Evolutionary conservation across 2,888 invertebrate species (phyloP), one percentile per base, ranked within the genome.

Genomic region (Palloptera scutellata): DNA sequence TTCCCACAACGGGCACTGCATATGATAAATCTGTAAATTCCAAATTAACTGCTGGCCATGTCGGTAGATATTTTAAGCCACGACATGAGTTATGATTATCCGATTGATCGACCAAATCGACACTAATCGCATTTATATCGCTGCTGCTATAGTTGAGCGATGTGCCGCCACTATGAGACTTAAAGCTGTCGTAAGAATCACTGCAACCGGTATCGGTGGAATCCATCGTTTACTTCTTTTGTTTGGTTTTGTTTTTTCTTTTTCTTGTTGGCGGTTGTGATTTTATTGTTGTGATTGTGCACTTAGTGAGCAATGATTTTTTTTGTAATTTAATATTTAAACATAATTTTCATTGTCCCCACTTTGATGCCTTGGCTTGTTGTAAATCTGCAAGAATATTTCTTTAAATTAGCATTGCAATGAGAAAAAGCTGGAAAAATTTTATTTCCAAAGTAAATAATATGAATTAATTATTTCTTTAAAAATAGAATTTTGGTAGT

Each of bases 21-120:
- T 92, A 96, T 0, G 90, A 90, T 54, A 97, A 86, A 81, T 95
- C 94, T 73, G 89, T 89, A 84, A 96, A 97, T 80, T 92, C 92
- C 69, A 97, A 89, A 83, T 94, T 91, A 63, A 96, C 89, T 0
- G 93, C 89, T 2, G 91, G 89, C 80, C 91, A 87, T 80, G 88
- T 87, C 0, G 89, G 89, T 55, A 91, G 81, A 77, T 91, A 88
- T 0, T 89, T 88, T 42, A 91, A 78, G 81, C 76, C 85, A 79
- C 62, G 77, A 48, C 79, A 87, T 89, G 92, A 87, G 90, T 89
- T 73, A 89, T 89, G 72, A 90, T 89, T 83, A 89, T 91, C 73
- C 65, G 65, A 79, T 66, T 60, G 78, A 73, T 72, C 81, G 9
- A 76, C 72, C 53, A 78, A 73, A 66, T 81, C 82, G 5, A 81